phyloP scores from a whole-genome alignment of 2,797 vertebrate genomes.

The Clarias laeviceps region DNA sequence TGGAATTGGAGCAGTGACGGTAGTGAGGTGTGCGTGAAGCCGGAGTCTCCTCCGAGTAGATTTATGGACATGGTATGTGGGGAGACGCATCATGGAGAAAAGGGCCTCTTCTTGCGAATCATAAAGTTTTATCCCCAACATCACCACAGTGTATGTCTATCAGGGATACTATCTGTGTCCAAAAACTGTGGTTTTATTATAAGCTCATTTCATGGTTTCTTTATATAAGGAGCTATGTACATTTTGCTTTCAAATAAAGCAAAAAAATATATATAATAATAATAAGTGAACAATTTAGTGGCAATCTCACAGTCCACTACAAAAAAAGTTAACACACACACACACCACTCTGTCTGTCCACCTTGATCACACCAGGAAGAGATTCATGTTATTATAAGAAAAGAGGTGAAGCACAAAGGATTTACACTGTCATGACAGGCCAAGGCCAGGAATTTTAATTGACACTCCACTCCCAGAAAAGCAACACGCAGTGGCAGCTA shows the following conservation, averaged over 20 bases:
- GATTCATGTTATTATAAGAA: conserved; percentile 55
- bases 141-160: conserved; percentile 33
- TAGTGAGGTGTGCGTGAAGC: conserved; percentile 48
- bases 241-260: neutral
- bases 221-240: neutral
- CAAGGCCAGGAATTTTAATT: conserved; percentile 76
- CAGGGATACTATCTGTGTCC: conserved; percentile 36
- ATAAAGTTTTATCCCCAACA: conserved; percentile 32
- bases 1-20: conserved; percentile 62
- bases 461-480: conserved; percentile 65
- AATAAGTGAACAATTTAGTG: neutral
- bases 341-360: conserved; percentile 27
- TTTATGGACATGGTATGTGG: conserved; percentile 39
- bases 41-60: conserved; percentile 32
- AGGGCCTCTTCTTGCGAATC: conserved; percentile 41
- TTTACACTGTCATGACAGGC: conserved; percentile 71
- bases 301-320: neutral
- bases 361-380: conserved; percentile 62
- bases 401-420: conserved; percentile 66
- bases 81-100: conserved; percentile 38
- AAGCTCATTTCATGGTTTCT: conserved; percentile 20
- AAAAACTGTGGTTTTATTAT: conserved; percentile 38
- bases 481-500: conserved; percentile 47
- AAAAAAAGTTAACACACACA: no score
- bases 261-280: neutral